Evolutionary conservation across 2,888 invertebrate species (phyloP).

Genomic region (Schizaphis graminum): DNA sequence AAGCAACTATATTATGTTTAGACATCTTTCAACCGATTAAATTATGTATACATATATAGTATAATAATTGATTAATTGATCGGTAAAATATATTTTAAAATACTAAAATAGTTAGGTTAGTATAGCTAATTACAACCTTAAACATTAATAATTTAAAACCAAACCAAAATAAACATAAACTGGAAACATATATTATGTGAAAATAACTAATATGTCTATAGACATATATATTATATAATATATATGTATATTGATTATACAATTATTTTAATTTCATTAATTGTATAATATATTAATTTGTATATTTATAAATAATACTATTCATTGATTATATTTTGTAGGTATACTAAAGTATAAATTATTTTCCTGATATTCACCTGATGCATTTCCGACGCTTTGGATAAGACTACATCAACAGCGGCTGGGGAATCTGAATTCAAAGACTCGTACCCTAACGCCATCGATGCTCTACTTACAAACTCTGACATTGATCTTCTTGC

Average conservation of each 20-base stretch:
- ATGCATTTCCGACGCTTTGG: slow-evolving; percentile 84
- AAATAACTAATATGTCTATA: no score
- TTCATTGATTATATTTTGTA: not conserved
- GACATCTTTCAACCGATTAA: not conserved
- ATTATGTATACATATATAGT: not conserved
- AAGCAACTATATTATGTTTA: not conserved
- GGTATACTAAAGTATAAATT: not conserved
- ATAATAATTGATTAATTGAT: not conserved
- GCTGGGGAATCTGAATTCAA: slow-evolving; percentile 54
- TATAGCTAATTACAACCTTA: not conserved
- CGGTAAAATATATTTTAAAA: not conserved
- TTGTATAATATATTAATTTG: no score
- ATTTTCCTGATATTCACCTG: slow-evolving; percentile 73
- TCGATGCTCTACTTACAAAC: slow-evolving; percentile 79
- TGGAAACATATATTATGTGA: not conserved
- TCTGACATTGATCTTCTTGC: slow-evolving; percentile 79
- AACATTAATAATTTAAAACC: not conserved
- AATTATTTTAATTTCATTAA: not conserved
- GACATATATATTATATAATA: no score
- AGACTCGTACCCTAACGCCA: slow-evolving; percentile 78
- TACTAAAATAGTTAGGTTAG: not conserved
- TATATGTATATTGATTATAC: not conserved
- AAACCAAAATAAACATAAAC: not conserved
- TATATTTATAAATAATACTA: not conserved
- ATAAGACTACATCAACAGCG: slow-evolving; percentile 75